Percentiles rank a stretch among this genome's conserved stretches.
Conservation (phyloP, 2,113 vertebrate species). For the Orcinus orca region DNA sequence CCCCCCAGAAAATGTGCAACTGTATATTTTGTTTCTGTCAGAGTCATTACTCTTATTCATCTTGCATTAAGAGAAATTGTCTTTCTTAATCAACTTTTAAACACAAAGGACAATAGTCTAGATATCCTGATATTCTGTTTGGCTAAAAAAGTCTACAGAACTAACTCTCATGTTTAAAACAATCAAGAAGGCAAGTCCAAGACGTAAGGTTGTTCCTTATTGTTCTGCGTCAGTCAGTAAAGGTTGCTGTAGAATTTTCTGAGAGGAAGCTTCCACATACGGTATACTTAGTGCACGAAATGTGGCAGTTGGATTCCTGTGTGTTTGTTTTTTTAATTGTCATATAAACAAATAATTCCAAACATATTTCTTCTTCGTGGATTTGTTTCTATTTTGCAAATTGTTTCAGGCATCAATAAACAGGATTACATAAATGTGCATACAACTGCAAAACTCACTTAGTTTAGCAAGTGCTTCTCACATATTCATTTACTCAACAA, state of each 20-base stretch:
- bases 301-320: conserved; percentile 77
- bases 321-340: conserved; percentile 76
- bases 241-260: conserved; percentile 71
- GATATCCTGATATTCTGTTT: background rate
- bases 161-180: background rate
- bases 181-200: background rate
- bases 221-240: conserved; percentile 52
- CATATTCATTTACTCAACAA: conserved; percentile 82
- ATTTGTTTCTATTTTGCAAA: conserved; percentile 81
- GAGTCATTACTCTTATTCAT: background rate
- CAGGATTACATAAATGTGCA: conserved; percentile 78
- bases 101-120: background rate
- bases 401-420: conserved; percentile 85
- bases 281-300: conserved; percentile 79
- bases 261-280: conserved; percentile 75
- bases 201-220: background rate
- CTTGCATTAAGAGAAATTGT: background rate
- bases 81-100: background rate
- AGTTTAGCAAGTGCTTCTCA: conserved; percentile 84
- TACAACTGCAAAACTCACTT: conserved; percentile 80
- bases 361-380: conserved; percentile 75
- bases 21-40: background rate
- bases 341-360: conserved; percentile 79
- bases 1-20: background rate
- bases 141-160: background rate